Base-by-base conservation (phyloP, 2,113 vertebrate genomes). In the Nanorana parkeri region DNA sequence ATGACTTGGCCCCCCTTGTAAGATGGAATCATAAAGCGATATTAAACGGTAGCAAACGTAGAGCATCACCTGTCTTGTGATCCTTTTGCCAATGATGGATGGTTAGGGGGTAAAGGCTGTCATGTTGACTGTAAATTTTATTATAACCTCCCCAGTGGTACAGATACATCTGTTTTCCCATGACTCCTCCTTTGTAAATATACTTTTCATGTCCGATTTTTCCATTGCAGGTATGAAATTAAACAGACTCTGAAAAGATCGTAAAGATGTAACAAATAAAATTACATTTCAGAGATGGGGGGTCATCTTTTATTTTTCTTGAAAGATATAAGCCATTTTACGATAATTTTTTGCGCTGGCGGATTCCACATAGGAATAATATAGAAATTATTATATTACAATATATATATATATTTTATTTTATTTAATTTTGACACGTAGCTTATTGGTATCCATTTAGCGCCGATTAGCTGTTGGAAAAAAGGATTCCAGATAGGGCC, bases 101-200 rank as follows among this genome's bases (percentile, higher is more conserved):
- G 36, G 54, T 36, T 20, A 23, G 13, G 54, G 60, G 58, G 75
- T 78, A 60, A 78, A 77, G 52, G 55, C 63, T 64, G 29, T 58
- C 23, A 24, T 60, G 66, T 61, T 83, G 56, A 66, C 77, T 74
- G 60, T 80, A 88, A 85, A 87, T 90, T 88, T 77, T 86, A 88
- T 85, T 85, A 77, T 87, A 84, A 78, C 81, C 85, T 89, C 84
- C 87, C 61, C 81, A 78, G 24, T 83, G 85, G 84, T 80, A 88
- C 86, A 90, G 91, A 87, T 85, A 89, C 86, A 89, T 87, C 79
- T 71, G 85, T 36, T 68, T 51, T 26, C 47, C 36, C 51, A 76
- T 41, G 36, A 78, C 64, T 65, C 65, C 60, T 87, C 90, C 86
- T 41, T 47, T 87, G 64, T 78, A 89, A 91, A 89, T 90, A 86